Conservation (phyloP, 2,888 invertebrate genomes). For the Trachelus iudaicus region DNA sequence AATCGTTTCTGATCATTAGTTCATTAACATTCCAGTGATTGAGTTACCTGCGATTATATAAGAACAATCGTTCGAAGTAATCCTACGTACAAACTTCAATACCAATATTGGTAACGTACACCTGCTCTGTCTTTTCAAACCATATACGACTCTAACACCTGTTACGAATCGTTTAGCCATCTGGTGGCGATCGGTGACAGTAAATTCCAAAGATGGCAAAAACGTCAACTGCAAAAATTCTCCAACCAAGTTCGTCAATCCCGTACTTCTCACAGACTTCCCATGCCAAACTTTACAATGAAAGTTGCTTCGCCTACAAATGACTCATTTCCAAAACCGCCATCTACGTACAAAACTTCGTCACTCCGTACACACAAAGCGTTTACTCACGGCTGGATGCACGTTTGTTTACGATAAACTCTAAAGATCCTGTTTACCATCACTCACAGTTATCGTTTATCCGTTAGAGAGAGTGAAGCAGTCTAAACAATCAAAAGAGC, state of each 20-base stretch:
- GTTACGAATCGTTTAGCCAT: not conserved
- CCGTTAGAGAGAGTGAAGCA: not conserved
- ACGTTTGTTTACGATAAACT: not conserved
- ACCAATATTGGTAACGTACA: not conserved
- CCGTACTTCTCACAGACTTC: too few species aligned
- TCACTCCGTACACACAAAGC: not conserved
- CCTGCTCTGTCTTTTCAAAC: not conserved
- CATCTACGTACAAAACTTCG: not conserved
- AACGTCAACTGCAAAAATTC: not conserved
- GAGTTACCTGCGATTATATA: not conserved
- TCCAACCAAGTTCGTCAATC: not conserved
- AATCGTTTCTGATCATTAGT: not conserved
- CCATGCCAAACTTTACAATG: not conserved
- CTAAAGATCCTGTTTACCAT: not conserved
- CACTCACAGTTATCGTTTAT: constrained; percentile 3
- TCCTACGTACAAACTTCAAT: not conserved
- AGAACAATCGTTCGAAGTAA: not conserved
- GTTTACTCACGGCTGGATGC: not conserved
- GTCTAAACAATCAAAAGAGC: not conserved
- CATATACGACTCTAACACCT: not conserved
- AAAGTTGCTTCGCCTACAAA: not conserved
- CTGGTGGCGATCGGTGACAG: not conserved
- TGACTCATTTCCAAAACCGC: not conserved
- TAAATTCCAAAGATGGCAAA: not conserved
- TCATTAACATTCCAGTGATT: not conserved